Base-by-base conservation (phyloP, 2,113 vertebrate species). In the Rhadina sibilatrix region DNA sequence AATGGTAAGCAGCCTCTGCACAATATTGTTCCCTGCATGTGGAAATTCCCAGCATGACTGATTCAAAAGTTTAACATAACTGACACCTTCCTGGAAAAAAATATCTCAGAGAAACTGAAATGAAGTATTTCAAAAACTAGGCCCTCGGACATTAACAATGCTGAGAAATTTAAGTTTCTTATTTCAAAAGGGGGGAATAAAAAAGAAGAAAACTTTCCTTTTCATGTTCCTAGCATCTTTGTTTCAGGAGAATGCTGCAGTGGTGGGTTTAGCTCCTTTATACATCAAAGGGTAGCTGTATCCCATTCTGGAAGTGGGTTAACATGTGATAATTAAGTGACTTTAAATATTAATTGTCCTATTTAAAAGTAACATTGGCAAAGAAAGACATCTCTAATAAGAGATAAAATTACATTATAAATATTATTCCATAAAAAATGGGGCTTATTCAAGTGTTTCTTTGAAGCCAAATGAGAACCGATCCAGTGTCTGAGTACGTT, bases 331-430 rank as follows among this genome's bases (percentile, higher is more conserved):
- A 90, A 94, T 94, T 95, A 91, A 72, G 33, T 82, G 61, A 82
- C 49, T 93, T 94, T 94, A 94, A 96, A 96, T 96, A 95, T 96
- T 94, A 94, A 97, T 95, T 54, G 71, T 80, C 68, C 86, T 77
- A 66, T 95, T 89, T 95, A 87, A 96, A 92, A 85, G 69, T 75
- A 90, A 80, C 57, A 87, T 57, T 89, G 59, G 52, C 57, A 93
- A 88, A 89, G 50, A 94, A 93, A 94, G 59, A 64, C 35, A 68
- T 82, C 76, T 66, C 61, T 84, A 94, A 89, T 61, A 87, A 94
- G 90, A 90, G 83, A 59, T 54, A 77, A 91, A 90, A 94, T 92
- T 80, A 81, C 69, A 83, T 89, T 90, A 75, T 69, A 93, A 95
- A 94, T 53, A 91, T 47, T 63, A 40, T 85, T 88, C 44, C 4